Percentiles rank a stretch among this genome's conserved stretches.
Evolutionary conservation across 2,113 vertebrate species (phyloP).

Genomic region (Mionectes macconnelli): DNA sequence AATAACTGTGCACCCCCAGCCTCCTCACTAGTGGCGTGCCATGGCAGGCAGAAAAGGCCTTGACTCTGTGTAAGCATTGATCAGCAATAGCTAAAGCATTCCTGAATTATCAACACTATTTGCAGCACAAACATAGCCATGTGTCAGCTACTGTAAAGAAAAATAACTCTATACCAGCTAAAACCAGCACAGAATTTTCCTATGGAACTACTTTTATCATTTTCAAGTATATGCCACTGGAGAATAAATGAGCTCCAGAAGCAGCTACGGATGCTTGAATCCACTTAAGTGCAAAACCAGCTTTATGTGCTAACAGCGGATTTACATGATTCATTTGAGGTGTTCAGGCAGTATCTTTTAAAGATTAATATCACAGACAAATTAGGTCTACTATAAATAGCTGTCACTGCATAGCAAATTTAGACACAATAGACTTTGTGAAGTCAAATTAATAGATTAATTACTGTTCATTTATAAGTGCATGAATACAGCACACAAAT

Average conservation of each 20-base stretch:
- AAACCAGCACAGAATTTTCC: not conserved
- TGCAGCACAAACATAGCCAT: not conserved
- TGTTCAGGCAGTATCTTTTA: not conserved
- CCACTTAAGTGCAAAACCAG: not conserved
- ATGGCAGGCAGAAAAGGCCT: not conserved
- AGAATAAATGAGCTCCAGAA: not conserved
- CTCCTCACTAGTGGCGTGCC: not conserved
- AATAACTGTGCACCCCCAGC: not conserved
- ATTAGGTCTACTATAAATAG: not conserved
- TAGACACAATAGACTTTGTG: not conserved
- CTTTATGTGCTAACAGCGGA: not conserved
- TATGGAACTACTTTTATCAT: not conserved
- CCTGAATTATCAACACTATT: not conserved
- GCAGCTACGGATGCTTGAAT: not conserved
- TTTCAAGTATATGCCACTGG: not conserved
- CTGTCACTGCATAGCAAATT: not conserved
- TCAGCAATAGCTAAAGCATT: not conserved
- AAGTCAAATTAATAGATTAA: not conserved
- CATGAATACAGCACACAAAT: not conserved
- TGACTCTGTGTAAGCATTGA: not conserved
- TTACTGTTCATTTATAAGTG: not conserved
- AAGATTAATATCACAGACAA: not conserved
- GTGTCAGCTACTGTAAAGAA: not conserved
- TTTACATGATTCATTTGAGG: not conserved
- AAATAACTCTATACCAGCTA: not conserved